Percentiles rank a stretch among this genome's conserved stretches.
Conservation (phyloP, 2,888 invertebrate species). For the Phytoseiulus persimilis region DNA sequence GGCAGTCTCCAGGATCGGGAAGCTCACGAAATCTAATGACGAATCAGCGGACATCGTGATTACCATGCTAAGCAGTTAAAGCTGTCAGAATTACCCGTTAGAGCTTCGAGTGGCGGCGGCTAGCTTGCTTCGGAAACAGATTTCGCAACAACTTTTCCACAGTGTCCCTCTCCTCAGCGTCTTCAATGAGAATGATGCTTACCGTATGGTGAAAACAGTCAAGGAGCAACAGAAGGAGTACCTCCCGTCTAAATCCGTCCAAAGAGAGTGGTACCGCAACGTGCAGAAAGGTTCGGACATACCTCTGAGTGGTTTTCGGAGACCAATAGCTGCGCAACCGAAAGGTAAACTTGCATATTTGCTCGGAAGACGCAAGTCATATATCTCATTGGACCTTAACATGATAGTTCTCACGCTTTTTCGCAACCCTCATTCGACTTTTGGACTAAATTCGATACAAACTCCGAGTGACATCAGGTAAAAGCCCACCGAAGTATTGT, state of each 20-base stretch:
- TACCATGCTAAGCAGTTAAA: too few relatives aligned
- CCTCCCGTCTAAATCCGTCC: constrained; percentile 55
- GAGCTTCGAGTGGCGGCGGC: background rate
- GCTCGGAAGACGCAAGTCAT: too few relatives aligned
- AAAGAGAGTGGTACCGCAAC: constrained; percentile 72
- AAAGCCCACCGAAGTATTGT: too few relatives aligned
- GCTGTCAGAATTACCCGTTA: too few relatives aligned
- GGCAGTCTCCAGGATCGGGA: too few relatives aligned
- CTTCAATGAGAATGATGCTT: constrained; percentile 14
- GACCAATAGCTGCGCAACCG: constrained; percentile 68
- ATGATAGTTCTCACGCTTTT: too few relatives aligned
- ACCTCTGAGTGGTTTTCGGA: constrained; percentile 80
- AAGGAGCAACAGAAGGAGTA: constrained; percentile 24
- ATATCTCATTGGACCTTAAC: too few relatives aligned
- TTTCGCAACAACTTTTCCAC: background rate
- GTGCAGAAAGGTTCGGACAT: constrained; percentile 91
- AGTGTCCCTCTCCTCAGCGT: constrained; percentile 36
- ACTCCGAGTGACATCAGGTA: too few relatives aligned
- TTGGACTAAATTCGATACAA: too few relatives aligned
- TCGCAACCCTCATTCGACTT: too few relatives aligned
- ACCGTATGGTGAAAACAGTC: constrained; percentile 7
- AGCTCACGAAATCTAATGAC: too few relatives aligned
- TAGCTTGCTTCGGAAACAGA: background rate
- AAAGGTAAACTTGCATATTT: constrained; percentile 47
- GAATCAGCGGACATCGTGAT: too few relatives aligned